A percentile compares a stretch with the other conserved stretches of the same genome.
These are phyloP conservation scores for Drosophila formosana DNA, from an alignment of 2,888 invertebrate genomes.

Conservation along the genomic window DNA sequence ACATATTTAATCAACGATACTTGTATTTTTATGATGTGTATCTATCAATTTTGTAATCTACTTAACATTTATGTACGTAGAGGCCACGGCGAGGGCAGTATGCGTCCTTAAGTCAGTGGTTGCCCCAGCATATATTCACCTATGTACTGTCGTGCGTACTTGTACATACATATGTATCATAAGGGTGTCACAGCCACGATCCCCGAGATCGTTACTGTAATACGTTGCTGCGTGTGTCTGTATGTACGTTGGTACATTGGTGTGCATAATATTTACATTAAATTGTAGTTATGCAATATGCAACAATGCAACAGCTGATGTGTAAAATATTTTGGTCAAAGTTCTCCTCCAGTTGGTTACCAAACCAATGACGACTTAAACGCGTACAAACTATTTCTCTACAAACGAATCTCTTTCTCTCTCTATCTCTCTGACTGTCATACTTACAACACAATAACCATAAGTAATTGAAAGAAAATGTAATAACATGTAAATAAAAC, in stretches of 20 bases:
- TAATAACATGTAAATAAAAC: slow-evolving; percentile 11
- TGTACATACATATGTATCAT: slow-evolving; percentile 1
- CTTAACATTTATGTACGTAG: slow-evolving; percentile 41
- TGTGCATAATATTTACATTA: slow-evolving; percentile 18
- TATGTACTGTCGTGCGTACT: slow-evolving; percentile 11
- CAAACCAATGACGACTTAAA: background rate
- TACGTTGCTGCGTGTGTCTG: background rate
- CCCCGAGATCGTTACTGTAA: background rate
- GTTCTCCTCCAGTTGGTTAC: slow-evolving; percentile 38
- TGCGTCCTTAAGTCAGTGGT: slow-evolving; percentile 70
- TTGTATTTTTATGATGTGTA: slow-evolving; percentile 27
- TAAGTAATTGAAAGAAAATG: slow-evolving; percentile 14
- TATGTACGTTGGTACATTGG: slow-evolving; percentile 7
- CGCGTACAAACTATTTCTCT: background rate
- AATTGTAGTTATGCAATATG: slow-evolving; percentile 23
- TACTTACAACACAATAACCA: slow-evolving; percentile 23
- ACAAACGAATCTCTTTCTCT: slow-evolving; percentile 8
- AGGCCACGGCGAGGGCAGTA: slow-evolving; percentile 83
- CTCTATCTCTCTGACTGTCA: background rate
- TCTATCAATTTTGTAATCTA: slow-evolving; percentile 23
- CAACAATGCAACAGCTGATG: slow-evolving; percentile 72
- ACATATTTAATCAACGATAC: slow-evolving; percentile 33
- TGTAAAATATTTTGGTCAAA: slow-evolving; percentile 84
- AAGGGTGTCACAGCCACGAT: too few relatives aligned
- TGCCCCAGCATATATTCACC: slow-evolving; percentile 29